Conservation (phyloP, 2,797 vertebrate species). For the Cirrhinus molitorella region DNA sequence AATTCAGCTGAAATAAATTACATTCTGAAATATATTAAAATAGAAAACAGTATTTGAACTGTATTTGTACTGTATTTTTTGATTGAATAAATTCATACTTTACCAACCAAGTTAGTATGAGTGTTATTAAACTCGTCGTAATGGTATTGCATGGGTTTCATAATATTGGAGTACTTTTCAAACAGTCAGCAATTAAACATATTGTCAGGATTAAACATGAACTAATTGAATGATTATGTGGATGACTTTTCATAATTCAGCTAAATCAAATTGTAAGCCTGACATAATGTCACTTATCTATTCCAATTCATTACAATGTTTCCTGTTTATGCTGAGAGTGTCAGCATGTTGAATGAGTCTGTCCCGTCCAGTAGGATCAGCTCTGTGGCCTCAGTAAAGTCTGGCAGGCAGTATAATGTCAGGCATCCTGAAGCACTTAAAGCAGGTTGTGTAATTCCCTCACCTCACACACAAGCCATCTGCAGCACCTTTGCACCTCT, state of each 20-base stretch:
- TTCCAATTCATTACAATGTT: neutral
- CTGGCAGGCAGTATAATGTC: conserved; percentile 37
- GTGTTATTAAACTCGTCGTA: neutral
- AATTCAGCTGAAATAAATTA: neutral
- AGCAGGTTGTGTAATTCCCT: conserved; percentile 54
- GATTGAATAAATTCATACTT: neutral
- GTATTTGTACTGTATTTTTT: neutral
- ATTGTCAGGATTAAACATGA: neutral
- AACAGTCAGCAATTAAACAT: neutral
- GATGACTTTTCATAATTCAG: neutral
- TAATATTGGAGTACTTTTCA: neutral
- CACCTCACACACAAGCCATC: conserved; percentile 33
- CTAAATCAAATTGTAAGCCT: neutral
- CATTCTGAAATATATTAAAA: neutral
- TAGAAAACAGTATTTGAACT: neutral
- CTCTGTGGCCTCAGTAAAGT: conserved; percentile 18
- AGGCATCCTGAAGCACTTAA: conserved; percentile 54
- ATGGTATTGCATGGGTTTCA: neutral
- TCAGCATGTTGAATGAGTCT: neutral
- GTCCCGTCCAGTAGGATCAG: neutral
- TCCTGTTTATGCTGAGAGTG: neutral
- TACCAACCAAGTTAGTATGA: neutral
- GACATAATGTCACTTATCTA: neutral
- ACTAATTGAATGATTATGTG: neutral
- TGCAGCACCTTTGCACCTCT: conserved; percentile 55